These are phyloP conservation scores for Cyprichromis sp. DNA, from an alignment of 2,113 vertebrate species.

Conservation along the genomic window DNA sequence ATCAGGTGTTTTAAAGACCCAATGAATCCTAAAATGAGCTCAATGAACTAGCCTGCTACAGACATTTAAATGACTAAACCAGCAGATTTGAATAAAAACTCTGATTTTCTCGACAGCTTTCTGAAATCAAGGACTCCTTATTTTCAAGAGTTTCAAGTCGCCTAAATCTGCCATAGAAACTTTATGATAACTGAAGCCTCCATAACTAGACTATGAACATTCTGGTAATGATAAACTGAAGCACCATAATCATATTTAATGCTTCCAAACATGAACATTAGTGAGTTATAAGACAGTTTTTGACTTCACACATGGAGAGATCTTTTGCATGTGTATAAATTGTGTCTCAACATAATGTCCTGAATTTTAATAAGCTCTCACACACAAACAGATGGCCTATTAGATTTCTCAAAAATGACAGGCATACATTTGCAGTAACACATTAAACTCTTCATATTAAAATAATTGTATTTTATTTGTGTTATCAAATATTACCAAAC, in stretches of 20 bases:
- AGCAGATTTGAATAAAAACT: not conserved
- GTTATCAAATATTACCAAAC: not conserved
- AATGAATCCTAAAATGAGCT: not conserved
- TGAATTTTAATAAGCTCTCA: not conserved
- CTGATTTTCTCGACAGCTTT: not conserved
- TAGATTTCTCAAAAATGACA: not conserved
- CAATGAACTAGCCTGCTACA: not conserved
- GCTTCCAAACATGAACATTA: not conserved
- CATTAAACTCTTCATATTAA: not conserved
- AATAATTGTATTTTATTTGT: not conserved
- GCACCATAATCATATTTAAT: not conserved
- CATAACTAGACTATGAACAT: not conserved
- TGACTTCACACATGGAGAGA: not conserved
- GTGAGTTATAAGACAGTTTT: not conserved
- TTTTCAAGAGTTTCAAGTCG: not conserved
- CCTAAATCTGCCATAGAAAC: not conserved
- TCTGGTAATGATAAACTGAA: not conserved
- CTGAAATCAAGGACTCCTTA: not conserved
- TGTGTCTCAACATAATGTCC: not conserved
- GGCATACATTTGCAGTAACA: not conserved
- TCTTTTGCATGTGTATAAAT: not conserved
- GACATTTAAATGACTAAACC: not conserved
- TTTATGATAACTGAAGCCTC: not conserved
- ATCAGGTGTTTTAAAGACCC: not conserved
- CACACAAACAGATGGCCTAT: not conserved